Base-by-base conservation (phyloP, 2,888 invertebrate species). In the Rutpela maculata region DNA sequence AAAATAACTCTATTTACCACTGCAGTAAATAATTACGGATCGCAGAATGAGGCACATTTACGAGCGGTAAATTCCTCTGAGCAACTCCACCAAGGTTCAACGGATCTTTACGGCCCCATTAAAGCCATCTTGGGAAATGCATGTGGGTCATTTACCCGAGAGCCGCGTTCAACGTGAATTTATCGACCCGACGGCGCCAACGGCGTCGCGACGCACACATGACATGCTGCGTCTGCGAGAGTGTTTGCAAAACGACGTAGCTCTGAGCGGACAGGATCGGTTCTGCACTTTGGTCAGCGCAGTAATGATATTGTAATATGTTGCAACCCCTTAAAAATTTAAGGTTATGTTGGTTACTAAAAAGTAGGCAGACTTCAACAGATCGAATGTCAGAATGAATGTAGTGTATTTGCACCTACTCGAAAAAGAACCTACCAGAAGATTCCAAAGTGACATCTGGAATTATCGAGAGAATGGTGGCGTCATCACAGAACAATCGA, bases 171-270 rank as follows among this genome's bases (percentile, higher is more conserved):
- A 38, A 56, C 73, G 57, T 31, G 65, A 57, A 70, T 69, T 50
- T 70, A 67, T 70, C 75, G 75, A 70, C 75, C 63, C 60, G 75
- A 55, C 75, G 75, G 70, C 75, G 75, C 70, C 75, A 15, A 17
- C 17, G 15, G 70, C 75, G 75, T 75, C 70, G 65, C 69, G 75
- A 75, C 75, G 75, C 65, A 26, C 70, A 22, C 70, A 18, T 70
- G 70, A 70, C 60, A 35, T 18, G 26, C 67, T 55, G 60, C 60
- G 60, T 60, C 70, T 70, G 60, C 70, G 56, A 60, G 18, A 22
- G 56, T 15, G 35, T 22, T 22, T 50, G 50, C 67, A 22, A 31
- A 60, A 62, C 62, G 62, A 10, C 26, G 31, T 35, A 17, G 38
- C 38, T 19, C n/a, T 50, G 62, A n/a, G 18, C 12, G 11, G 22